Conservation (phyloP, 2,888 invertebrate species). For the Carterocephalus palaemon region DNA sequence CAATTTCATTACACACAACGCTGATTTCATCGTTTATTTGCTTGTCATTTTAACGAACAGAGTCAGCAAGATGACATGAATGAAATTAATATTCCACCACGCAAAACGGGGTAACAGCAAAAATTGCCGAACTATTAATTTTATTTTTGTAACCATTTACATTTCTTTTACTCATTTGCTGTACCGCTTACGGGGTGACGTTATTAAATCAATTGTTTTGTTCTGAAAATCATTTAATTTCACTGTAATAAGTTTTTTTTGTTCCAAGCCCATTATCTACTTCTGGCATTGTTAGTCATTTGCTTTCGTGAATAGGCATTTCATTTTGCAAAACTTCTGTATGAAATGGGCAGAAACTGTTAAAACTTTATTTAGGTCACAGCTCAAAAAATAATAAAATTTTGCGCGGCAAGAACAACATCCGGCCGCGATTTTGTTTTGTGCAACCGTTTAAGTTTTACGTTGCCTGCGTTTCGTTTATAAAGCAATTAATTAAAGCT, state of each 20-base stretch:
- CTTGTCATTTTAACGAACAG: background rate
- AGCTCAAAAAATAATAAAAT: slow-evolving; percentile 21
- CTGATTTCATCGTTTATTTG: too few relatives aligned
- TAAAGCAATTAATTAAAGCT: slow-evolving; percentile 19
- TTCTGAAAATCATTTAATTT: slow-evolving; percentile 23
- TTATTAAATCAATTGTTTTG: slow-evolving; percentile 25
- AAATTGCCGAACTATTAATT: slow-evolving; percentile 14
- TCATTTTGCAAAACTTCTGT: slow-evolving; percentile 24
- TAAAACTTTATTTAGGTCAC: slow-evolving; percentile 26
- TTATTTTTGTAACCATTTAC: slow-evolving; percentile 12
- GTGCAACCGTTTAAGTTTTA: slow-evolving; percentile 21
- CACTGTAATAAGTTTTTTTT: slow-evolving; percentile 20
- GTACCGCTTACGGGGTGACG: slow-evolving; percentile 17
- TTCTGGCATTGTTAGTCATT: slow-evolving; percentile 25
- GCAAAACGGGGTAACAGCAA: background rate
- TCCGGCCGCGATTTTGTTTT: slow-evolving; percentile 21
- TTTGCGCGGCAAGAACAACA: slow-evolving; percentile 24
- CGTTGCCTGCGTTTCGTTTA: slow-evolving; percentile 23
- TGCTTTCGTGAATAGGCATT: slow-evolving; percentile 24
- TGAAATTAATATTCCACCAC: background rate
- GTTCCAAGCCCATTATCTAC: slow-evolving; percentile 23
- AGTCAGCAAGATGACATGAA: background rate
- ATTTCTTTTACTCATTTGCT: slow-evolving; percentile 16
- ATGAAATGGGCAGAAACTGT: slow-evolving; percentile 24
- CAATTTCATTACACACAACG: too few relatives aligned